Conservation (phyloP, 1,140 invertebrate species). For the Drosophila virilis region DNA sequence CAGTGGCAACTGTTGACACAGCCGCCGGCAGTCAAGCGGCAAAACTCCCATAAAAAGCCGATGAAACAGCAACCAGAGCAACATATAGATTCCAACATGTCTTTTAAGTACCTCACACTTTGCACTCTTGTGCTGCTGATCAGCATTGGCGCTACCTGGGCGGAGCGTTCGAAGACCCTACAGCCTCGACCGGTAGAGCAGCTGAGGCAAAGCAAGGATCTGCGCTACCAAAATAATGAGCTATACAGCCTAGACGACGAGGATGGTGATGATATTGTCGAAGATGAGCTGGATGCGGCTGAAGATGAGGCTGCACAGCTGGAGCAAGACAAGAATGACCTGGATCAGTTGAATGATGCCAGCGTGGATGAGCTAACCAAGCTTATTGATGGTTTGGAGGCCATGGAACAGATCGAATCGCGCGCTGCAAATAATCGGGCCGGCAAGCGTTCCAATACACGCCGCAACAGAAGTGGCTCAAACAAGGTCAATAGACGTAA, state of each 20-base stretch:
- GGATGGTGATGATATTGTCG: slow-evolving; percentile 54
- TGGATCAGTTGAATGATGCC: slow-evolving; percentile 1
- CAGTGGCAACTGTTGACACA: slow-evolving; percentile 48
- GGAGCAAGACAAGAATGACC: slow-evolving; percentile 17
- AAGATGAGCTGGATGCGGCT: slow-evolving; percentile 42
- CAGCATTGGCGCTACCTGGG: slow-evolving; percentile 32
- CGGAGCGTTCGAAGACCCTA: slow-evolving; percentile 24
- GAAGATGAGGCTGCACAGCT: slow-evolving; percentile 36
- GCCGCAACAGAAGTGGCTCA: slow-evolving; percentile 16
- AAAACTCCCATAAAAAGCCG: slow-evolving; percentile 53
- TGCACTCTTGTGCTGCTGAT: slow-evolving; percentile 55
- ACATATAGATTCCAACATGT: slow-evolving; percentile 58
- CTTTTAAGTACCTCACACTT: slow-evolving; percentile 58
- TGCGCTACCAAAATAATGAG: slow-evolving; percentile 51
- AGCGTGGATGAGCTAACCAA: slow-evolving; percentile 13
- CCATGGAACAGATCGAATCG: slow-evolving; percentile 7
- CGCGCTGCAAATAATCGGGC: not conserved
- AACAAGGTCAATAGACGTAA: slow-evolving; percentile 9
- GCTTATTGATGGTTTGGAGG: slow-evolving; percentile 8
- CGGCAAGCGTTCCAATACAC: slow-evolving; percentile 8
- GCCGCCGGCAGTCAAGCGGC: slow-evolving; percentile 26
- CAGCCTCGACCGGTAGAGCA: slow-evolving; percentile 44
- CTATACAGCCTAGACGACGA: slow-evolving; percentile 28
- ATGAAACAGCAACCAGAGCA: slow-evolving; percentile 15
- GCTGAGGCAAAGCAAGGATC: slow-evolving; percentile 53